Evolutionary conservation across 2,888 invertebrate genomes (phyloP), one percentile per base, ranked within the genome.

Genomic region (Dioctria rufipes): DNA sequence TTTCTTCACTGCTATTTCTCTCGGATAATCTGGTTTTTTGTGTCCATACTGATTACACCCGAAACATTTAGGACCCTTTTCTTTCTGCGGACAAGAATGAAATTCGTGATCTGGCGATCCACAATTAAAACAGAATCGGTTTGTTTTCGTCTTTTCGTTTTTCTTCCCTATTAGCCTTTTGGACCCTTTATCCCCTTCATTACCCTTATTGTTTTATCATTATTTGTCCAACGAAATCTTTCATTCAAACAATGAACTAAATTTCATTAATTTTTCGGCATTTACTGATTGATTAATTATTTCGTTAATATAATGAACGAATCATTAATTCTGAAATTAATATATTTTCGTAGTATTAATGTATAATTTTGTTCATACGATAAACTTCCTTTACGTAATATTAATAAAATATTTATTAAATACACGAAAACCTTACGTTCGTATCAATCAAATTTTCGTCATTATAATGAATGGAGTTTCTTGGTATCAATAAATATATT

Each of bases 211-310:
- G n/a, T 11, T 25, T 25, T 25, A 25, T 25, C 2, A 25, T 25
- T 25, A 25, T 25, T 25, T 25, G 0, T 25, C 25, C 25, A 25
- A 25, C 25, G 25, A 25, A 25, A 25, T 25, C 25, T 25, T 25
- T 25, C 25, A 25, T 25, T 25, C 9, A 4, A 13, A 13, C 13
- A n/a, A 11, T 58, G 3, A 6, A 58, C n/a, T 58, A 58, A 46
- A 80, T 71, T 37, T 82, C 82, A 60, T 82, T 80, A 11, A 69
- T 67, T 5, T 71, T 5, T 5, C 25, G 25, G 2, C 25, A 25
- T 25, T 25, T 25, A 25, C 25, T 25, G 25, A 25, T 25, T 25
- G 25, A 25, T 25, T 25, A 25, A 25, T 25, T 25, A 25, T 25
- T 25, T 2, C 25, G 25, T 25, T 25, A 25, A 25, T 25, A 25